These are phyloP conservation scores for Mus caroli DNA, from an alignment of 2,797 vertebrate species.

Conservation along the genomic window DNA sequence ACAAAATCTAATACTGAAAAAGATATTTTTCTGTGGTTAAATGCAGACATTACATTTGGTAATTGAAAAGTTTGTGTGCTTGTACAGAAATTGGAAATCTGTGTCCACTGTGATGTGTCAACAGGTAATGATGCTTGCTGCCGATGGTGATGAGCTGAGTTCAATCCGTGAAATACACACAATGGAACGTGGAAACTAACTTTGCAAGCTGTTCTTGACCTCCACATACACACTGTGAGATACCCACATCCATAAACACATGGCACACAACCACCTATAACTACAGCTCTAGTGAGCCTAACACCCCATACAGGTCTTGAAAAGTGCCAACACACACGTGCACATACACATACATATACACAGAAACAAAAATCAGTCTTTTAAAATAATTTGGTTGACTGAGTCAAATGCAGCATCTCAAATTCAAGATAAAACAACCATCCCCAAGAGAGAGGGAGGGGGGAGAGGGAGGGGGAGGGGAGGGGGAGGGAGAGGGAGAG, in stretches of 20 bases:
- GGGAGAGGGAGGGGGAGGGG: too few species aligned
- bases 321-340: neutral
- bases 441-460: too few species aligned
- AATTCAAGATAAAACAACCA: neutral
- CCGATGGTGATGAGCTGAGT: neutral
- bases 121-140: neutral
- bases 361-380: neutral
- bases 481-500: neutral
- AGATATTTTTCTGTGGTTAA: neutral
- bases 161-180: neutral
- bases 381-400: neutral
- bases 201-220: neutral
- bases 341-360: neutral
- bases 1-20: neutral
- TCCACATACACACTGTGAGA: neutral
- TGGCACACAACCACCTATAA: neutral
- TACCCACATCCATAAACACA: neutral
- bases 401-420: neutral
- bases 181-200: neutral
- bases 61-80: neutral
- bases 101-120: neutral
- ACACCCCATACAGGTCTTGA: neutral
- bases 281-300: neutral
- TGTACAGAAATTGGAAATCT: neutral
- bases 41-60: neutral